phyloP scores from a whole-genome alignment of 2,888 invertebrate species.

The Nesidiocoris tenuis region DNA sequence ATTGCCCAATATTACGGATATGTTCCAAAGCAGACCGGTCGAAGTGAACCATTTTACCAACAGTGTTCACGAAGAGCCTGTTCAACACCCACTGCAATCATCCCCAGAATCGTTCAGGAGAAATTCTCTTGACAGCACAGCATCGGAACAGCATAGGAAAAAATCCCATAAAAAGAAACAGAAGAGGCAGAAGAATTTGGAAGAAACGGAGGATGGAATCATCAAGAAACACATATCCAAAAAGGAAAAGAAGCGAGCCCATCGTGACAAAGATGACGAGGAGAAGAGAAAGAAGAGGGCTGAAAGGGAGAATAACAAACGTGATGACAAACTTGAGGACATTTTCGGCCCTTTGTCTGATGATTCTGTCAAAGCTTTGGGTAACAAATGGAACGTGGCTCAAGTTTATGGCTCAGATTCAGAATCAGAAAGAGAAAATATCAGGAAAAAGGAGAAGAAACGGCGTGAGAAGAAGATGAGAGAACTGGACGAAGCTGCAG shows the following conservation, averaged over 20 bases:
- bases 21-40: slow-evolving; percentile 47
- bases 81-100: slow-evolving; percentile 45
- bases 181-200: slow-evolving; percentile 70
- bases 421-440: slow-evolving; percentile 53
- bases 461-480: slow-evolving; percentile 52
- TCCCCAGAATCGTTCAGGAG: slow-evolving; percentile 47
- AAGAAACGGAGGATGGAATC: slow-evolving; percentile 59
- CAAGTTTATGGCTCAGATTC: slow-evolving; percentile 60
- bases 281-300: slow-evolving; percentile 55
- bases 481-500: slow-evolving; percentile 72
- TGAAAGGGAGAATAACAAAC: slow-evolving; percentile 53
- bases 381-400: slow-evolving; percentile 53
- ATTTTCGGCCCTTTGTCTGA: slow-evolving; percentile 85
- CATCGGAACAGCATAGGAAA: slow-evolving; percentile 58
- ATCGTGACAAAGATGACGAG: slow-evolving; percentile 53
- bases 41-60: slow-evolving; percentile 49
- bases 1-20: slow-evolving; percentile 45
- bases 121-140: slow-evolving; percentile 48
- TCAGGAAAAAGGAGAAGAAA: slow-evolving; percentile 52
- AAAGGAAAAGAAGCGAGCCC: slow-evolving; percentile 55
- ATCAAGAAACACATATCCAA: slow-evolving; percentile 56
- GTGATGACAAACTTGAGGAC: slow-evolving; percentile 82
- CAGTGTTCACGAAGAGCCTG: slow-evolving; percentile 45
- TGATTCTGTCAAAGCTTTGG: slow-evolving; percentile 58
- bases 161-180: slow-evolving; percentile 81